Evolutionary conservation across 2,797 vertebrate species (phyloP).

Genomic region (Phrynocephalus forsythii): DNA sequence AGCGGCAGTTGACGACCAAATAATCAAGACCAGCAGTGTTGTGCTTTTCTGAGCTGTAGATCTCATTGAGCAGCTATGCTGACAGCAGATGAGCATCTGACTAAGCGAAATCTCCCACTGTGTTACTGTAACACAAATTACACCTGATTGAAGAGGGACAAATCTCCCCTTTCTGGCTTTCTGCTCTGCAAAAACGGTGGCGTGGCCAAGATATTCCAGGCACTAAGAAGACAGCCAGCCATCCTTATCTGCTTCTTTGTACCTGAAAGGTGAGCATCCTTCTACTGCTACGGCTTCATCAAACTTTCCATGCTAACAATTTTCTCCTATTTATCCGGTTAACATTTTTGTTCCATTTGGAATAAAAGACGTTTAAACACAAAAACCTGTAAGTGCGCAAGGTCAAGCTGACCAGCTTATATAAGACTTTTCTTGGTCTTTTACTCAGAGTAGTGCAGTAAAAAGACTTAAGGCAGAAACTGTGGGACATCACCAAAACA

Average conservation of each 20-base stretch:
- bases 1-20: slow-evolving; percentile 15
- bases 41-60: slow-evolving; percentile 6
- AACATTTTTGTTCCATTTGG: not conserved
- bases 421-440: not conserved
- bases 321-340: not conserved
- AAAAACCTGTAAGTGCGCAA: not conserved
- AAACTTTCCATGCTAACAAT: not conserved
- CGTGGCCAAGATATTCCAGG: not conserved
- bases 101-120: slow-evolving; percentile 26
- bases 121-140: slow-evolving; percentile 27
- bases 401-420: not conserved
- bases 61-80: slow-evolving; percentile 4
- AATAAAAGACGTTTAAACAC: not conserved
- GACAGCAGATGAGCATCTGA: slow-evolving; percentile 35
- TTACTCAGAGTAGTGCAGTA: not conserved
- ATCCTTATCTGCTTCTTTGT: not conserved
- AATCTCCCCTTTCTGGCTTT: slow-evolving; percentile 18
- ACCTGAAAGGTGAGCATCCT: slow-evolving; percentile 12
- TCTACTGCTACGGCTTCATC: not conserved
- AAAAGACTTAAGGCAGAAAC: not conserved
- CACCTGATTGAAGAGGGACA: slow-evolving; percentile 36
- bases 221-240: slow-evolving; percentile 9
- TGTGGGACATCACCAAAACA: not conserved
- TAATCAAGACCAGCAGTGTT: not conserved
- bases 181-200: slow-evolving; percentile 25